These are phyloP conservation scores for Catotricha subobsoleta DNA, from an alignment of 2,888 invertebrate species.

Conservation along the genomic window DNA sequence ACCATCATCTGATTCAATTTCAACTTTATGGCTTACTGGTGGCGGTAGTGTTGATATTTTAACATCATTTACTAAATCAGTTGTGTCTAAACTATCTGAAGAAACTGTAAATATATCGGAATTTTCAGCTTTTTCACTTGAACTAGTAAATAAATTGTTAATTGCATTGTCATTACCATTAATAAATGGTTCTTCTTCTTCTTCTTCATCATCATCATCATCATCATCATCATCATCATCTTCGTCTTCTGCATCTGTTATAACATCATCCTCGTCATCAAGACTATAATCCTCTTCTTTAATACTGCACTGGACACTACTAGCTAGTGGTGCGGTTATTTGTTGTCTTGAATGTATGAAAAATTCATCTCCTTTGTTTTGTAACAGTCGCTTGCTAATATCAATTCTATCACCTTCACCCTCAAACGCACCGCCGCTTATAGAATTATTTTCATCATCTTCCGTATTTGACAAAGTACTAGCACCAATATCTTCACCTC, in stretches of 20 bases:
- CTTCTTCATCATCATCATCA: not conserved
- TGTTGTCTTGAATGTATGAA: constrained; percentile 1
- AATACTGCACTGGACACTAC: not conserved
- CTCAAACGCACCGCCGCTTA: not conserved
- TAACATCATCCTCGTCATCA: not conserved
- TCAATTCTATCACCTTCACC: not conserved
- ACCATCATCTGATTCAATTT: not conserved
- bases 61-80: constrained; percentile 1
- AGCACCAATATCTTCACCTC: not conserved
- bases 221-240: not conserved
- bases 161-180: constrained; percentile 5
- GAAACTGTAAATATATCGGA: constrained; percentile 29
- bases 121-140: constrained; percentile 26
- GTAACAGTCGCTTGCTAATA: not conserved
- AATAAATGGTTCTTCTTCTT: constrained; percentile 8
- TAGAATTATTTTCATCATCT: not conserved
- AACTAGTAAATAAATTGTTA: constrained; percentile 1
- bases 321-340: too few relatives aligned
- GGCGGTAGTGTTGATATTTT: not conserved
- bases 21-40: not conserved
- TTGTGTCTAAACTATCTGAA: constrained; percentile 27
- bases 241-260: not conserved
- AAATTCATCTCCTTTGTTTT: constrained; percentile 1
- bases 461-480: not conserved
- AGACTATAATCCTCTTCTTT: constrained; percentile 1